Evolutionary conservation across 2,888 invertebrate species (phyloP).

Genomic region (Seira sanloemensis): DNA sequence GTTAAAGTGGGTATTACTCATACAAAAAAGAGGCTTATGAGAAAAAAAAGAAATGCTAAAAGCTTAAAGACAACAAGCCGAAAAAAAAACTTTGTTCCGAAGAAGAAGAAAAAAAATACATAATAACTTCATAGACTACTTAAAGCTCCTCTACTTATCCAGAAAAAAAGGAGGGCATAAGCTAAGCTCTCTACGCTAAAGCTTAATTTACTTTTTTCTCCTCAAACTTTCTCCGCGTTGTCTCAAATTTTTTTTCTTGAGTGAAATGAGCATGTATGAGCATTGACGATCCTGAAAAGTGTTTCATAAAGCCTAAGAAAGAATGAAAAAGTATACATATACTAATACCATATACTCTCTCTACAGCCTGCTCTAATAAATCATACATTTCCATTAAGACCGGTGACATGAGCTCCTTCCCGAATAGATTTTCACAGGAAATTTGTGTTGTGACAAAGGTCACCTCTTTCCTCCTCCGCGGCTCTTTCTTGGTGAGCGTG

Average conservation of each 20-base stretch:
- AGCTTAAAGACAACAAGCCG: slow-evolving; percentile 35
- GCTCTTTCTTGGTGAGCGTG: neutral
- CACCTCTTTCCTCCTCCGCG: neutral
- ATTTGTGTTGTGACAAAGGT: slow-evolving; percentile 24
- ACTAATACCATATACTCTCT: too few species aligned
- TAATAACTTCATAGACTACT: neutral
- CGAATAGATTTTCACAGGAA: neutral
- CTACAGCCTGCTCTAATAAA: slow-evolving; percentile 39
- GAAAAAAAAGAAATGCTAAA: slow-evolving; percentile 33
- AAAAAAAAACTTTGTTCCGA: slow-evolving; percentile 19
- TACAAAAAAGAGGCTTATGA: neutral
- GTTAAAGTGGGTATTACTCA: neutral
- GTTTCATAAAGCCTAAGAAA: too few species aligned
- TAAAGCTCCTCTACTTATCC: slow-evolving; percentile 4
- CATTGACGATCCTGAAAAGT: neutral
- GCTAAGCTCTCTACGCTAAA: neutral
- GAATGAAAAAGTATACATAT: neutral
- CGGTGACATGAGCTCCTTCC: slow-evolving; percentile 31
- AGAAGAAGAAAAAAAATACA: neutral
- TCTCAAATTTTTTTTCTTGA: neutral
- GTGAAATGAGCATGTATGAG: neutral
- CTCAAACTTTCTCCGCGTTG: neutral
- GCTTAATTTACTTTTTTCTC: neutral
- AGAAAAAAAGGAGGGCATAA: neutral
- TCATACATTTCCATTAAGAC: slow-evolving; percentile 61